Base-by-base conservation (phyloP, 1,140 invertebrate species). In the Magallana gigas region DNA sequence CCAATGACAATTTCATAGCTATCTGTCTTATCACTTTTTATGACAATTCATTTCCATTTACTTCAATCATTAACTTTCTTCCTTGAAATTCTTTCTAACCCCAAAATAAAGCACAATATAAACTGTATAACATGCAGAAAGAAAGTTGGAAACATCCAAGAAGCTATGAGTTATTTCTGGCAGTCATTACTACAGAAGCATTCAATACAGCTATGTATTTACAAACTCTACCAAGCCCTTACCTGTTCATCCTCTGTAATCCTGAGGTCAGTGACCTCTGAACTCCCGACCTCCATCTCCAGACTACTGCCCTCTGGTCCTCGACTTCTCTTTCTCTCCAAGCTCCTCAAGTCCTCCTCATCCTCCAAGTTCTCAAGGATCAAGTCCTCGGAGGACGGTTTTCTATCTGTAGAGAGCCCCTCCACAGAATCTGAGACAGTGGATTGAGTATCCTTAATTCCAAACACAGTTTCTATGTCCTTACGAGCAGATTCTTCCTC, bases 401-500 rank as follows among this genome's bases (percentile, higher is more conserved):
- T 87, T 85, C 80, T 87, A 36, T 71, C 83, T 9, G 57, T 82
- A 36, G 48, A 57, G 23, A 85, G 56, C 36, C 83, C 18, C 16
- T 85, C 83, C 68, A 60, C 29, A 14, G 83, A 85, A 57, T 57
- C 58, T 83, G 81, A 83, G 48, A 83, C 81, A 18, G 14, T 23
- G 5, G 48, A 9, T 83, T 89, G 84, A 57, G 68, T 85, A 82
- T 90, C 86, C 94, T 58, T 90, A 16, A 96, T 95, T 81, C 96
- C 96, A 94, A 97, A 97, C 64, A 96, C 96, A 90, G 96, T 96
- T 91, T 98, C 97, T 90, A 98, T 98, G 91, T 97, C 97, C 96
- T 97, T 97, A 91, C 97, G 95, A 76, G 97, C 97, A 95, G 97
- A 97, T 89, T 98, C 97, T 91, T 98, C 97, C 88, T 97, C 97